Evolutionary conservation across 2,113 vertebrate species (phyloP), one percentile per base, ranked within the genome.

Genomic region (Macroglossus sobrinus): DNA sequence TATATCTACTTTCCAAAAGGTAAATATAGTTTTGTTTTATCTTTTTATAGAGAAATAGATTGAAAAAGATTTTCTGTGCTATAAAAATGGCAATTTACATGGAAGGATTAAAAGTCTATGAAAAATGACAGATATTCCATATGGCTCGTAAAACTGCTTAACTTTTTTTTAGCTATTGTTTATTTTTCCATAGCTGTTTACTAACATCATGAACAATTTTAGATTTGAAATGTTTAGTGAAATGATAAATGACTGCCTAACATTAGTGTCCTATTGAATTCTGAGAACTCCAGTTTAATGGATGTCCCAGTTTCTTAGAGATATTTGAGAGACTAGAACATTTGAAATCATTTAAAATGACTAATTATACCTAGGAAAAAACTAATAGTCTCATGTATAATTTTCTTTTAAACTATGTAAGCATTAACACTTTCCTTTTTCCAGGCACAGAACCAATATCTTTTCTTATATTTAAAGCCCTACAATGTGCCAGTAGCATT

Each of bases 1-100:
- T 35, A 91, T 99, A 85, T 99, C 99, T 96, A 98, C 98, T 74
- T 99, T 99, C 96, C 99, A 99, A 95, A 99, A 99, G 99, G 99
- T 99, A 93, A 97, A 90, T 50, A 15, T 66, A 79, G 4, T 61
- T 96, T 14, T 63, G 28, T 94, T 96, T 90, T 21, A 63, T 88
- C 7, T 75, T 93, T 91, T 94, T 76, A 74, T 81, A 82, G 35
- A 53, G 72, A 90, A 89, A 55, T 92, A 1, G 74, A 71, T 84
- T 93, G 64, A 80, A 92, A 92, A 92, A 82, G 45, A 38, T 80
- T 71, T 96, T 94, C 21, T 92, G 10, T 95, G 55, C 61, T 91
- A 6, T 30, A 86, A 74, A 96, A 90, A 40, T 93, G 47, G 50
- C 30, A 78, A 7, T 76, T 93, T 91, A 89, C n/a, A 50, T 50